phyloP scores from a whole-genome alignment of 2,888 invertebrate genomes.

The Pelosia muscerda region DNA sequence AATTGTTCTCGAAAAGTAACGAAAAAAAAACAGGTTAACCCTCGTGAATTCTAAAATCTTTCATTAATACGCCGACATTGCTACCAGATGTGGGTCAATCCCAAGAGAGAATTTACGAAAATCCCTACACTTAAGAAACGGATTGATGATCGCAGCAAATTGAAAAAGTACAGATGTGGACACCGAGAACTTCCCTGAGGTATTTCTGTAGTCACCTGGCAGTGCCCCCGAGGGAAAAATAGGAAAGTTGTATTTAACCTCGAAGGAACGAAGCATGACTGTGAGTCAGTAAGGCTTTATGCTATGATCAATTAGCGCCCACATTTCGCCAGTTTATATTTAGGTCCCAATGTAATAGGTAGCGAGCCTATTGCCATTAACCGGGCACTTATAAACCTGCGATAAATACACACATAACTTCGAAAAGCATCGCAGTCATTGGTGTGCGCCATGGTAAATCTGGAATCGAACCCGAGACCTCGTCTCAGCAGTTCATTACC shows the following conservation, averaged over 20 bases:
- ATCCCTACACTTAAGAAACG: constrained; percentile 21
- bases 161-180: constrained; percentile 27
- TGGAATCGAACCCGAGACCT: too few relatives aligned
- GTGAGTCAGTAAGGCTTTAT: background rate
- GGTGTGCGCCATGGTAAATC: too few relatives aligned
- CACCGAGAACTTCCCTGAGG: constrained; percentile 9
- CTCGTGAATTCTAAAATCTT: constrained; percentile 16
- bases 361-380: too few relatives aligned
- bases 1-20: background rate
- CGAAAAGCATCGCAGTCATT: too few relatives aligned
- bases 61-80: constrained; percentile 21
- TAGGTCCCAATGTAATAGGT: too few relatives aligned
- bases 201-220: constrained; percentile 13
- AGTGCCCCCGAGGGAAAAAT: constrained; percentile 10
- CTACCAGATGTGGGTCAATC: constrained; percentile 18
- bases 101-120: constrained; percentile 23
- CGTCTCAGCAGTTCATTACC: too few relatives aligned
- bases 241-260: background rate
- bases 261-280: background rate
- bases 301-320: background rate
- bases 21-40: constrained; percentile 1
- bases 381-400: too few relatives aligned
- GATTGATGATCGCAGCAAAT: constrained; percentile 28
- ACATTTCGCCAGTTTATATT: too few relatives aligned
- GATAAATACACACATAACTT: too few relatives aligned